Evolutionary conservation across 2,113 vertebrate genomes (phyloP), one percentile per base, ranked within the genome.

Genomic region (Tachycineta bicolor): DNA sequence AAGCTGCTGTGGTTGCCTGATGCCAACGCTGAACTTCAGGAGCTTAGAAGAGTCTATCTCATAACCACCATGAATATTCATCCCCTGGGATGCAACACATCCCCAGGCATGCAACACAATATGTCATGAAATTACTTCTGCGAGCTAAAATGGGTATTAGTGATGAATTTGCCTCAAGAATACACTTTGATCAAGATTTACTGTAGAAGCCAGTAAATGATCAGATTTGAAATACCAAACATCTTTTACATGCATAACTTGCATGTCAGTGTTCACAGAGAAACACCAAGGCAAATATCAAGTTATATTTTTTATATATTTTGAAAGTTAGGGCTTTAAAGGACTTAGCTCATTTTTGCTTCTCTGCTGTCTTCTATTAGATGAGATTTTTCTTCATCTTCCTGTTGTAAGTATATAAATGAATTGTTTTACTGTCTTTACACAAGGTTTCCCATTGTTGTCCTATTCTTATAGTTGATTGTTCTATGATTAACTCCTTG

Each of bases 41-140:
- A 91, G 28, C 74, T 73, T 83, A 44, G 64, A 83, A 89, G 75
- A 23, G 25, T 83, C 63, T 50, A 34, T 89, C 82, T 91, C 60
- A 47, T 63, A 93, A 93, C 37, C 34, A 16, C 55, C 21, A 69
- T 88, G 64, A 95, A 94, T 91, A 94, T 95, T 94, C 83, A 87
- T 59, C 43, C 39, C 56, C 39, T 90, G 34, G 59, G 34, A 80
- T 90, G 37, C 37, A 37, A 37, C 37, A 37, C 37, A 37, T 37
- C 37, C 37, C 37, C 37, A 37, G 37, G 41, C 60, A 68, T 87
- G 49, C 47, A 88, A 73, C 71, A 91, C 76, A 81, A 60, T 88
- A 47, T 91, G 71, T 83, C 46, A 73, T 37, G 67, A 94, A 90
- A 73, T 82, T 15, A 56, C 46, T 95, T 94, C 74, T 82, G 74